Conservation (phyloP, 2,113 vertebrate species). For the Pangasianodon gigas region DNA sequence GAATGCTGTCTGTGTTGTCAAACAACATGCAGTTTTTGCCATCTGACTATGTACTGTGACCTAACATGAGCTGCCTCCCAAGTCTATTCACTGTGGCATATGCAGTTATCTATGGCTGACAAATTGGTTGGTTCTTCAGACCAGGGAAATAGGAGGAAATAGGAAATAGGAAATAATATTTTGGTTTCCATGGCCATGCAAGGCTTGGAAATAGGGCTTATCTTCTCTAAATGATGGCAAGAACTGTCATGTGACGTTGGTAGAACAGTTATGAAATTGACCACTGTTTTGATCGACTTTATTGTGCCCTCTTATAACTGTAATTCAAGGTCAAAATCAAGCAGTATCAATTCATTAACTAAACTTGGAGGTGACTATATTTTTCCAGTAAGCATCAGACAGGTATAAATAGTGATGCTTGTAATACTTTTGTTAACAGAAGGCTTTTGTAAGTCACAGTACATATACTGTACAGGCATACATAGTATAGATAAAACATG, state of each 20-base stretch:
- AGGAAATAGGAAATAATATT: no score
- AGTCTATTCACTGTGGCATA: background rate
- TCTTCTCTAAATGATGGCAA: background rate
- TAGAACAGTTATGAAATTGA: no score
- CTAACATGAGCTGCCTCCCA: no score
- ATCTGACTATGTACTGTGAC: no score
- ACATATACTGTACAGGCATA: background rate
- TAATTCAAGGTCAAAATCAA: background rate
- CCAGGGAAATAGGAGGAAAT: background rate
- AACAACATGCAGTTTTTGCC: no score
- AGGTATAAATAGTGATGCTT: background rate
- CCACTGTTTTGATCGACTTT: background rate
- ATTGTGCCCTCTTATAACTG: background rate
- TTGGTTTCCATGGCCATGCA: background rate
- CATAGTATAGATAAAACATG: background rate
- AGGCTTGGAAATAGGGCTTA: background rate
- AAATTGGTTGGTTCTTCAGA: background rate
- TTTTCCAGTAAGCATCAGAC: background rate
- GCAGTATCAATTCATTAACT: background rate
- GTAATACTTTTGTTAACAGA: background rate
- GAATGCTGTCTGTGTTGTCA: no score
- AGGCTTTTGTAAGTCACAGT: background rate
- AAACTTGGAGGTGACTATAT: background rate
- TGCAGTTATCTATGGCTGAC: background rate
- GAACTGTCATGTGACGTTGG: background rate